Base-by-base conservation (phyloP, 2,797 vertebrate genomes). In the Oreochromis mossambicus region DNA sequence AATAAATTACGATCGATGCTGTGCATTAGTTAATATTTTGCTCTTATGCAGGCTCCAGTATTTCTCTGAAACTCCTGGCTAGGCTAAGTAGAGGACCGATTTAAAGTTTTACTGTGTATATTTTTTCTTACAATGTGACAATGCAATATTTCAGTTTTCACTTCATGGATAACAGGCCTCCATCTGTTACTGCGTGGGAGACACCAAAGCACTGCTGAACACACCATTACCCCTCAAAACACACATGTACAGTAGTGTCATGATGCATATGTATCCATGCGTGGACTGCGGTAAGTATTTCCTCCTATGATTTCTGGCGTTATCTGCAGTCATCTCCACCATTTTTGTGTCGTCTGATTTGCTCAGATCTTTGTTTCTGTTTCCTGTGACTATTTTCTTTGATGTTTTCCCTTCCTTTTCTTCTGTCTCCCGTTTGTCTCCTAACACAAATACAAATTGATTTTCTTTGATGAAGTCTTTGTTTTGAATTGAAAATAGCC, bases 1-100 rank as follows among this genome's bases (percentile, higher is more conserved):
- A 92, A 91, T 90, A 82, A 92, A 91, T 89, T 41, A 84, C 54
- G 83, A 79, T 90, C 75, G 0, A 91, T 94, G 89, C 76, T 78
- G 10, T 86, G 85, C 78, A 91, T 89, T 91, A 92, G 88, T 92
- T 85, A 84, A 86, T 76, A 91, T 90, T 91, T 90, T 88, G 81
- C 58, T 79, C 48, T 88, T 21, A 88, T 26, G 78, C 78, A 86
- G 41, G 63, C 79, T 29, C 19, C 58, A 83, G 55, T 80, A 89
- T 86, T 89, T 89, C 48, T 82, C 29, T 24, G 55, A 5, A 84
- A 80, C 76, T 75, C 11, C 77, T 41, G 77, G 46, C 51, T 73
- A 19, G 84, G 68, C 24, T 13, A 78, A 85, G 85, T 48, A 55
- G 83, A 87, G 29, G 55, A 63, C 73, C 63, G 26, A 85, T 73